These are phyloP conservation scores for Pocillopora damicornis DNA, from an alignment of 64 coral and sea anemone genomes.

Conservation along the genomic window DNA sequence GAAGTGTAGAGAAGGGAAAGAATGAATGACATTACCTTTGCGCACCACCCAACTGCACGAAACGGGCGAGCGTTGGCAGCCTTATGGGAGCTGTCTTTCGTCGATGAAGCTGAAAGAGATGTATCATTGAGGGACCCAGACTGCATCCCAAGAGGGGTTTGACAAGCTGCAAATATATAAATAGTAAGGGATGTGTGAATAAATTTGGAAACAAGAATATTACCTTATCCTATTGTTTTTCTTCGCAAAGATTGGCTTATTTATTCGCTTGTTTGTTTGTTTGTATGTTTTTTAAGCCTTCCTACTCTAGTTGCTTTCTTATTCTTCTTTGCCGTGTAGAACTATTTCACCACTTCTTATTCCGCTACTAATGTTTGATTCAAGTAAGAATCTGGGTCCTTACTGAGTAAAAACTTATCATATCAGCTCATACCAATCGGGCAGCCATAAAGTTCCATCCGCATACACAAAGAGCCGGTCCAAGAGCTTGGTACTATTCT, in stretches of 20 bases:
- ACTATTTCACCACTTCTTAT: no score
- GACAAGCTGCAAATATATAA: background rate
- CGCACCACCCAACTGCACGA: constrained; percentile 30
- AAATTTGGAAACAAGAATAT: background rate
- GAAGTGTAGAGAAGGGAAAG: background rate
- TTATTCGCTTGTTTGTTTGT: no score
- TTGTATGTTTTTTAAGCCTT: no score
- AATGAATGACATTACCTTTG: background rate
- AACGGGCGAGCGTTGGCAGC: constrained; percentile 7
- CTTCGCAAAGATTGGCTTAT: no score
- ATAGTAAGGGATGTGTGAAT: no score
- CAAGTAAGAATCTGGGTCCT: background rate
- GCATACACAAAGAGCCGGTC: constrained; percentile 39
- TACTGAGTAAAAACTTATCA: background rate
- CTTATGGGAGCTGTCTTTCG: background rate
- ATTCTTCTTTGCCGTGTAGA: no score
- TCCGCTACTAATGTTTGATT: background rate
- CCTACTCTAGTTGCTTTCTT: no score
- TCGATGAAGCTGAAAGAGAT: constrained; percentile 29
- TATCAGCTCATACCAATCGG: constrained; percentile 47
- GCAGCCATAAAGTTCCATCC: constrained; percentile 76
- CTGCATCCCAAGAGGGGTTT: constrained; percentile 38
- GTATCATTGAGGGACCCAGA: constrained; percentile 14
- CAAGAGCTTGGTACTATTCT: constrained; percentile 52
- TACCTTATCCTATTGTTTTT: no score